A percentile compares a stretch with the other conserved stretches of the same genome.
phyloP scores from a whole-genome alignment of 2,888 invertebrate genomes.

The Sicus ferrugineus region DNA sequence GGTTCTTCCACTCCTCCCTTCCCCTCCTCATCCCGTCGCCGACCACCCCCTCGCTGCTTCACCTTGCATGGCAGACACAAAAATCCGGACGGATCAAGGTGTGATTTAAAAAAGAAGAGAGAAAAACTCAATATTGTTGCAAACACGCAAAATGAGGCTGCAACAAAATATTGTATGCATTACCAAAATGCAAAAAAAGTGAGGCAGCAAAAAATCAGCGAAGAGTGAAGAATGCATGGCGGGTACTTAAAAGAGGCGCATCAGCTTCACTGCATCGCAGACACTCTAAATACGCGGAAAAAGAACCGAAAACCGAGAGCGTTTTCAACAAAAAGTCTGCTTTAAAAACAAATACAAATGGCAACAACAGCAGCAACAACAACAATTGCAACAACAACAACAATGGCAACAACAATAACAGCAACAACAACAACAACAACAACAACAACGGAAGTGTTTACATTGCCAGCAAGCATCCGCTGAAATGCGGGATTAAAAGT shows the following conservation, averaged over 20 bases:
- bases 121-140: conserved; percentile 20
- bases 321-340: background rate
- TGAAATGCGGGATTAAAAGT: conserved; percentile 38
- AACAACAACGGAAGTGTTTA: conserved; percentile 35
- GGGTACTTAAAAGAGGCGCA: conserved; percentile 9
- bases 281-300: background rate
- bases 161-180: conserved; percentile 30
- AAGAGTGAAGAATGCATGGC: background rate
- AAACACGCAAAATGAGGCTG: conserved; percentile 27
- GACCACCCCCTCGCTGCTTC: background rate
- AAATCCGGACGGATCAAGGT: conserved; percentile 38
- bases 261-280: background rate
- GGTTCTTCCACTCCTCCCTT: conserved; percentile 23
- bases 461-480: conserved; percentile 38
- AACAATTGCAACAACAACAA: background rate
- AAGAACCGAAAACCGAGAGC: background rate
- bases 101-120: conserved; percentile 37
- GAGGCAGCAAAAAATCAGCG: background rate
- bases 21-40: conserved; percentile 7
- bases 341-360: background rate
- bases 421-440: background rate
- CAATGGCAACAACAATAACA: background rate
- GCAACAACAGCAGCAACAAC: background rate
- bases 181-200: conserved; percentile 30
- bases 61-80: conserved; percentile 9